Conservation (phyloP, 2,888 invertebrate genomes). For the Gari tellinella region DNA sequence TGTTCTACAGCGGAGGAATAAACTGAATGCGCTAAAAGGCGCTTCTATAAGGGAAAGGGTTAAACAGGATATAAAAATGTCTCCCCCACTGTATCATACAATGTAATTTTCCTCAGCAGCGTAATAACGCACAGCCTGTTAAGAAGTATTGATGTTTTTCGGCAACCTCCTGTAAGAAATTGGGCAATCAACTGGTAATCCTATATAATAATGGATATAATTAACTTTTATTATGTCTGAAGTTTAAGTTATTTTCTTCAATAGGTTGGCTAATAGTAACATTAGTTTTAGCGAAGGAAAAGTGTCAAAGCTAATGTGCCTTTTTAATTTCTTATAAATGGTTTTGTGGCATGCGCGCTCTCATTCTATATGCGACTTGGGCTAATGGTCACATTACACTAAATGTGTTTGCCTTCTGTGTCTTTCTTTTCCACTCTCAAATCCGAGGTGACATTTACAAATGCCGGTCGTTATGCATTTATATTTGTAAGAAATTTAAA, state of each 20-base stretch:
- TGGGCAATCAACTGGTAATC: slow-evolving; percentile 28
- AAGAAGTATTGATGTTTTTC: slow-evolving; percentile 4
- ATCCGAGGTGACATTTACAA: no score
- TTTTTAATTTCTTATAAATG: slow-evolving; percentile 41
- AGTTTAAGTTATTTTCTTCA: slow-evolving; percentile 40
- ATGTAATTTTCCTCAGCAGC: no score
- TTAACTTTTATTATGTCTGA: slow-evolving; percentile 48
- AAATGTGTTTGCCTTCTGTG: neutral
- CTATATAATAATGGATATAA: slow-evolving; percentile 43
- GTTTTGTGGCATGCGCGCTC: slow-evolving; percentile 28
- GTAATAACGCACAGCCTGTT: neutral
- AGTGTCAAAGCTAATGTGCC: slow-evolving; percentile 46
- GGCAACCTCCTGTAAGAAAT: slow-evolving; percentile 18
- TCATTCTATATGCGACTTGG: slow-evolving; percentile 4
- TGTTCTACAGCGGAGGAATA: no score
- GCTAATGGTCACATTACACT: slow-evolving; percentile 2
- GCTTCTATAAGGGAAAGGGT: no score
- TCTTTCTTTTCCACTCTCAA: no score
- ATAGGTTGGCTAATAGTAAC: slow-evolving; percentile 41
- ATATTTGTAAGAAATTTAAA: no score
- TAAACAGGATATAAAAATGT: no score
- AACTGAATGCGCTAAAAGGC: no score
- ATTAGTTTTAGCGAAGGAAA: slow-evolving; percentile 43
- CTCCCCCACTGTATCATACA: no score
- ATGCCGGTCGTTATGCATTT: no score